These are phyloP conservation scores for Psophia crepitans DNA, from an alignment of 2,113 vertebrate species.

Conservation along the genomic window DNA sequence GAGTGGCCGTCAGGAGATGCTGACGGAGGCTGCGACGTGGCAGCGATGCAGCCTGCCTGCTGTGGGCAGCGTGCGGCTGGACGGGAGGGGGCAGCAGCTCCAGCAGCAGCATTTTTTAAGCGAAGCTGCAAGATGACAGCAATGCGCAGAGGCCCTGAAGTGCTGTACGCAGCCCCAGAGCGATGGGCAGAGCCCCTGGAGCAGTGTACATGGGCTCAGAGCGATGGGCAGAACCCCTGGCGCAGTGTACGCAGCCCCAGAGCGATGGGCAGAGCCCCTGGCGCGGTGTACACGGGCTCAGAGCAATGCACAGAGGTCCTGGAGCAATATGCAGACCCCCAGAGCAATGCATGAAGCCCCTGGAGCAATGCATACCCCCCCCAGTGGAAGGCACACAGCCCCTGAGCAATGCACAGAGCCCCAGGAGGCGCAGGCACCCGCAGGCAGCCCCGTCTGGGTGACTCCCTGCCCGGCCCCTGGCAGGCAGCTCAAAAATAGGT, in stretches of 20 bases:
- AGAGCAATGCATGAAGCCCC: not conserved
- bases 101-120: not conserved
- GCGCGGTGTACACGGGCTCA: not conserved
- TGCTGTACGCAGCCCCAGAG: not conserved
- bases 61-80: not conserved
- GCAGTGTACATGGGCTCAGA: too few species aligned
- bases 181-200: not conserved
- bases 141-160: not conserved
- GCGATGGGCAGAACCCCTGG: not conserved
- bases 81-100: slow-evolving; percentile 29
- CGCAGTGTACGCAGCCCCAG: too few species aligned
- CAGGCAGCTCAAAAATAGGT: not conserved
- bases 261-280: too few species aligned
- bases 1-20: not conserved
- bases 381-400: not conserved
- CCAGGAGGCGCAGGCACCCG: not conserved
- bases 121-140: not conserved
- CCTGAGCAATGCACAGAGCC: not conserved
- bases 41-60: slow-evolving; percentile 11
- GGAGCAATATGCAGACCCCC: not conserved
- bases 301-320: not conserved
- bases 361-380: too few species aligned
- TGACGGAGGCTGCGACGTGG: slow-evolving; percentile 40
- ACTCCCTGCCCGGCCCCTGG: not conserved
- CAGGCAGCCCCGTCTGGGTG: not conserved